phyloP scores from a whole-genome alignment of 2,888 invertebrate genomes.

The Plagiodera versicolora region DNA sequence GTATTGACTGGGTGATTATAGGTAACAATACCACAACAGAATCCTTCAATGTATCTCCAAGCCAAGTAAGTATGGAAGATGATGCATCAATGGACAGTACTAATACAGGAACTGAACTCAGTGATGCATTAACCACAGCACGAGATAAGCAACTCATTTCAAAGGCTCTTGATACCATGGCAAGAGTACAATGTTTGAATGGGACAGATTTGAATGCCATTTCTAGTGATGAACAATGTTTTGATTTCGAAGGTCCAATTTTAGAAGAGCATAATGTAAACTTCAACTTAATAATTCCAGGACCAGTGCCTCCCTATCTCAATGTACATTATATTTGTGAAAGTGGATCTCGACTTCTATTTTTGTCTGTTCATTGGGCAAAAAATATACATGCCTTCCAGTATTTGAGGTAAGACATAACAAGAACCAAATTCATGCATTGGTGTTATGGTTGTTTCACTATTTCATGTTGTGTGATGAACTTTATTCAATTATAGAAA shows the following conservation, averaged over 20 bases:
- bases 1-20: conserved; percentile 2
- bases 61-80: conserved; percentile 59
- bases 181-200: conserved; percentile 54
- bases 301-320: conserved; percentile 83
- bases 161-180: conserved; percentile 74
- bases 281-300: conserved; percentile 76
- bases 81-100: conserved; percentile 61
- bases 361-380: conserved; percentile 89
- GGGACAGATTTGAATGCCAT: conserved; percentile 47
- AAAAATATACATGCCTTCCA: conserved; percentile 82
- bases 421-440: background rate
- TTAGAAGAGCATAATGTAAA: conserved; percentile 69
- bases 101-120: conserved; percentile 57
- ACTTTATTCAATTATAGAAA: no score
- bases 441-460: no score
- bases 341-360: conserved; percentile 88
- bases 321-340: conserved; percentile 95
- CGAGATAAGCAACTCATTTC: conserved; percentile 64
- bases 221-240: conserved; percentile 49
- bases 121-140: conserved; percentile 63
- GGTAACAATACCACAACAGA: conserved; percentile 44
- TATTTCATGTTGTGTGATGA: no score
- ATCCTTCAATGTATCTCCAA: conserved; percentile 53
- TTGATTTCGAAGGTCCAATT: conserved; percentile 63
- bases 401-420: conserved; percentile 67